phyloP scores from a whole-genome alignment of 2,888 invertebrate genomes.

The Actias luna region DNA sequence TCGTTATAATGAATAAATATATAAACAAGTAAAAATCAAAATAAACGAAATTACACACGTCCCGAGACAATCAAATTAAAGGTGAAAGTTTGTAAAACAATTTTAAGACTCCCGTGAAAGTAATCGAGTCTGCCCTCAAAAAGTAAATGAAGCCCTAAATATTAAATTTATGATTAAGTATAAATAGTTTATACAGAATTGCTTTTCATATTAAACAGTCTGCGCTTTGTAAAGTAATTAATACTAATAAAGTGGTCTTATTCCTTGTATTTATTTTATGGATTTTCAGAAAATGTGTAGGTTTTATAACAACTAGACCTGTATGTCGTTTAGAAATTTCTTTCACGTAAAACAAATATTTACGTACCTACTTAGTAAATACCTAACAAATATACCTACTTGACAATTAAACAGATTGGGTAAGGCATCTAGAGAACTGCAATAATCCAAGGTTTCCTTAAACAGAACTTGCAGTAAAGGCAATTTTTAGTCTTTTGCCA shows the following conservation, averaged over 20 bases:
- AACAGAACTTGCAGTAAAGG: no score
- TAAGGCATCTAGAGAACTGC: no score
- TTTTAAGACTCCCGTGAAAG: neutral
- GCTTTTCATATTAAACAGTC: neutral
- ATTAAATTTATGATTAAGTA: neutral
- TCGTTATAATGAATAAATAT: neutral
- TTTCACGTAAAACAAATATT: no score
- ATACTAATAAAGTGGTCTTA: neutral
- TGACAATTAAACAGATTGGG: no score
- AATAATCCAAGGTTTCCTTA: no score
- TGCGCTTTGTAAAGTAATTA: neutral
- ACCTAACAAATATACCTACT: no score
- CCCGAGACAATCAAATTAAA: conserved; percentile 20
- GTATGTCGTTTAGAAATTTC: no score
- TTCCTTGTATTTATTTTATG: neutral
- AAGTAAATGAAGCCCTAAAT: neutral
- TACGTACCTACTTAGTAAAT: no score
- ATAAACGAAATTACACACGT: conserved; percentile 16
- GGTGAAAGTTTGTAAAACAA: conserved; percentile 13
- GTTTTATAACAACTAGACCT: no score
- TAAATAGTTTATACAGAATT: neutral
- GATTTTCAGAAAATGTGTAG: neutral
- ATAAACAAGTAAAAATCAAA: conserved; percentile 12
- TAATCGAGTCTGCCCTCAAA: neutral
- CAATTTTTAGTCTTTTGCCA: no score